These are phyloP conservation scores for Megaleporinus macrocephalus DNA, from an alignment of 2,113 vertebrate species.

Conservation along the genomic window DNA sequence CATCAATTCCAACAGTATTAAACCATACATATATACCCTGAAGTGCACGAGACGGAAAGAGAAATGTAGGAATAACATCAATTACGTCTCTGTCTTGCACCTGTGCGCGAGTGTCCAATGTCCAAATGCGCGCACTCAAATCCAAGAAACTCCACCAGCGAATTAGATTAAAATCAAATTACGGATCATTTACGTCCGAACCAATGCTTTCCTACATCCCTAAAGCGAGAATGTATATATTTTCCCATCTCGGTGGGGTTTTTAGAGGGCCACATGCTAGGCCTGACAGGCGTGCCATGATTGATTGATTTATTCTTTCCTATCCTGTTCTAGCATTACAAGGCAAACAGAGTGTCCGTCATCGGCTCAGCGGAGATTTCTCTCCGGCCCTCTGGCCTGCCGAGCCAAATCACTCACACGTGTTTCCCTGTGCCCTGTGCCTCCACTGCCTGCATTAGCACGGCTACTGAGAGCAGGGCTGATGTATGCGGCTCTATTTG, in stretches of 20 bases:
- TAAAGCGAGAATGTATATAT: constrained; percentile 54
- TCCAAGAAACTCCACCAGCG: constrained; percentile 12
- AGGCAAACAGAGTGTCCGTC: constrained; percentile 79
- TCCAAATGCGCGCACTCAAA: background rate
- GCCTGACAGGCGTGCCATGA: constrained; percentile 52
- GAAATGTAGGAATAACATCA: background rate
- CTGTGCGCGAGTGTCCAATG: background rate
- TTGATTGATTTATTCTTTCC: constrained; percentile 66
- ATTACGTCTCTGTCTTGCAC: background rate
- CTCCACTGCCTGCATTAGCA: constrained; percentile 41
- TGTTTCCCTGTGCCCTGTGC: constrained; percentile 69
- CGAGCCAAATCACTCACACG: constrained; percentile 75
- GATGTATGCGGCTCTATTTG: constrained; percentile 30
- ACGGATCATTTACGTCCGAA: constrained; percentile 40
- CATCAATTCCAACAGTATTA: background rate
- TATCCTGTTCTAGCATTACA: constrained; percentile 70
- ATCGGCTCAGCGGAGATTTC: constrained; percentile 72
- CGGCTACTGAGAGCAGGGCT: constrained; percentile 43
- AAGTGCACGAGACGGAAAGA: too few relatives aligned
- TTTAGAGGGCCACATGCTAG: constrained; percentile 70
- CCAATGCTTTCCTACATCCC: constrained; percentile 38
- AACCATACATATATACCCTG: too few relatives aligned
- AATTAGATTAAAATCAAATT: constrained; percentile 51
- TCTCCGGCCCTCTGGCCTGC: constrained; percentile 52
- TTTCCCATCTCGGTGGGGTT: constrained; percentile 50